Evolutionary conservation across 2,113 vertebrate species (phyloP).

Genomic region (Panthera leo): DNA sequence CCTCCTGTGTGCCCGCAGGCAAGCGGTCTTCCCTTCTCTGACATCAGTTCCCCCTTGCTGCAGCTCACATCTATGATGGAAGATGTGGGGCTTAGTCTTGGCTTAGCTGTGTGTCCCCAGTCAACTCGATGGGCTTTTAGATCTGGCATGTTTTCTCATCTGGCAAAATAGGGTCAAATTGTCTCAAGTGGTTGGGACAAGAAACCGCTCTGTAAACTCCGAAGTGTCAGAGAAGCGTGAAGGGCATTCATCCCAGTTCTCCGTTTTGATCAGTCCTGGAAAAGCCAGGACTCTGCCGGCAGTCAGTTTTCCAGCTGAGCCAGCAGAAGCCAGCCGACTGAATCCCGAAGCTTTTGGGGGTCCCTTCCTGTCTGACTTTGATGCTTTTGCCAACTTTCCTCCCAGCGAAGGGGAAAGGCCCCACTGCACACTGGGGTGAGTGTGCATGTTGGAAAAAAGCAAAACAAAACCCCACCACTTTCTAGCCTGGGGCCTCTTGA

Average conservation of each 20-base stretch:
- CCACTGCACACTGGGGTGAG: neutral
- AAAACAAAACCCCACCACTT: constrained; percentile 3
- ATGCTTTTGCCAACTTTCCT: neutral
- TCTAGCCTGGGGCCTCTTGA: neutral
- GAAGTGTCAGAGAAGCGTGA: neutral
- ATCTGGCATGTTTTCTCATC: neutral
- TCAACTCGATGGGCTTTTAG: neutral
- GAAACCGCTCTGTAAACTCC: neutral
- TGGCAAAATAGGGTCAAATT: neutral
- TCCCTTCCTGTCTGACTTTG: neutral
- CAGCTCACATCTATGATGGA: neutral
- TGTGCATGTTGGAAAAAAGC: neutral
- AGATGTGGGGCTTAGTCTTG: neutral
- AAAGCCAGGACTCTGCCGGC: neutral
- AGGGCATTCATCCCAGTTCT: neutral
- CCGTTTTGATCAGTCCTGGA: neutral
- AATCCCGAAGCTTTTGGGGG: neutral
- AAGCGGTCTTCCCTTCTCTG: neutral
- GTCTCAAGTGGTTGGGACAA: neutral
- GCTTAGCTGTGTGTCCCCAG: neutral
- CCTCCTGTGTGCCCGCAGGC: neutral
- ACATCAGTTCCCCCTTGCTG: neutral
- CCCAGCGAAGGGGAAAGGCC: constrained; percentile 18
- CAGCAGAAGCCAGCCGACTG: neutral
- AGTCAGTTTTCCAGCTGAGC: neutral